Conservation (phyloP, 1,140 invertebrate genomes). For the Apis mellifera region Amel_HAv3.1 CM009943.2:9058501-9059000, state of each 20-base stretch:
- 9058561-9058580: slow-evolving; percentile 33
- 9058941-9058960: too few species aligned
- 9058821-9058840: background rate
- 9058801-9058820: background rate
- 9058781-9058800: background rate
- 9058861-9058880: background rate
- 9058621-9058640: slow-evolving; percentile 1
- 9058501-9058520: slow-evolving; percentile 27
- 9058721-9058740: background rate
- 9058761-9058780: background rate
- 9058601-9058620: slow-evolving; percentile 7
- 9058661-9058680: slow-evolving; percentile 47
- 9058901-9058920: too few species aligned
- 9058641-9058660: slow-evolving; percentile 38
- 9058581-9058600: slow-evolving; percentile 21
- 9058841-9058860: background rate
- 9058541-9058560: slow-evolving; percentile 46
- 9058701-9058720: background rate
- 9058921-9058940: too few species aligned
- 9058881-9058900: too few species aligned
- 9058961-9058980: too few species aligned
- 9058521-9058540: slow-evolving; percentile 12
- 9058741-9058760: too few species aligned
- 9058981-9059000: too few species aligned
- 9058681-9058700: slow-evolving; percentile 15